phyloP scores from a whole-genome alignment of 92 coral and sea anemone genomes.

The Palythoa heliodiscus region DNA sequence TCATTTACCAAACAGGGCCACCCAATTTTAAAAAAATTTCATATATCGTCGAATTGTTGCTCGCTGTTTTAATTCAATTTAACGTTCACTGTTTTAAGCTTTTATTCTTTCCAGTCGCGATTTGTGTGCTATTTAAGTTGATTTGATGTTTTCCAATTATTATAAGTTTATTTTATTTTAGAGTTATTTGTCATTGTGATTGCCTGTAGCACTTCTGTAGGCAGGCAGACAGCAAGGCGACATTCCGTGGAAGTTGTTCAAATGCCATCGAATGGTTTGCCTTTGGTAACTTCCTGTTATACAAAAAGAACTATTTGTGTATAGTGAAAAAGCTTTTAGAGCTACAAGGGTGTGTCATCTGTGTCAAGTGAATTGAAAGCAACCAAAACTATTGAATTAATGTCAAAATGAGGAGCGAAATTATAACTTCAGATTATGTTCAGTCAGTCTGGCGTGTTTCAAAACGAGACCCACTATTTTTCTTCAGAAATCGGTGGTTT shows the following conservation, averaged over 20 bases:
- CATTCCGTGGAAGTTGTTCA: background rate
- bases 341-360: background rate
- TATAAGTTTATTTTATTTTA: background rate
- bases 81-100: background rate
- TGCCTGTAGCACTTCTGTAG: background rate
- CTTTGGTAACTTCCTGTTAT: constrained; percentile 7
- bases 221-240: background rate
- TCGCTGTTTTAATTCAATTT: background rate
- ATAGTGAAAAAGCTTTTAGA: background rate
- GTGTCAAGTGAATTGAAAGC: background rate
- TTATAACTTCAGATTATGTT: background rate
- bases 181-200: background rate
- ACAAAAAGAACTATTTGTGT: background rate
- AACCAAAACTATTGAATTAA: background rate
- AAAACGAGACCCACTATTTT: background rate
- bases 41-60: background rate
- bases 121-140: background rate
- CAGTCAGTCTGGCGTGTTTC: background rate
- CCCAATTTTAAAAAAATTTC: background rate
- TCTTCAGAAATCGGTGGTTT: background rate
- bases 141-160: background rate
- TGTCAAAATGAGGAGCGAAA: background rate
- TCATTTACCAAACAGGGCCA: background rate
- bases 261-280: too few species aligned
- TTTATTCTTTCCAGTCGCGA: background rate